Conservation (phyloP, 2,113 vertebrate genomes). For the Hippoglossus stenolepis region DNA sequence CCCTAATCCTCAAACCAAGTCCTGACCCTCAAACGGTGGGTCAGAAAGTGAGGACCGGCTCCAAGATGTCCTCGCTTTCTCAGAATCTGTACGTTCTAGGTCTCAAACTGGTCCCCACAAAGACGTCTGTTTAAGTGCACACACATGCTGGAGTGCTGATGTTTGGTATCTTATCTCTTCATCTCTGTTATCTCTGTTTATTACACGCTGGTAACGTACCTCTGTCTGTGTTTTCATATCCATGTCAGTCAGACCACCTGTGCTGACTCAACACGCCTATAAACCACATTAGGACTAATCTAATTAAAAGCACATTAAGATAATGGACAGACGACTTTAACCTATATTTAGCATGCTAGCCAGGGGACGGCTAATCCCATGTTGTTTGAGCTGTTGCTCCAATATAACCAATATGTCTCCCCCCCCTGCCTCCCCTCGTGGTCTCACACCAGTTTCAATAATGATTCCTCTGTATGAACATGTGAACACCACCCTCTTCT, state of each 20-base stretch:
- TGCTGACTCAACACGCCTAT: slow-evolving; percentile 48
- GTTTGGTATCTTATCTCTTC: background rate
- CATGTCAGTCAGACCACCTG: slow-evolving; percentile 22
- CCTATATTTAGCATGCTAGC: slow-evolving; percentile 69
- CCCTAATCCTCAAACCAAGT: no score
- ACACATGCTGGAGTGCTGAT: background rate
- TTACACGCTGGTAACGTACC: background rate
- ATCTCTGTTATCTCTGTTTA: background rate
- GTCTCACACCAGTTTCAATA: slow-evolving; percentile 43
- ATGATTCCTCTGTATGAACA: slow-evolving; percentile 61
- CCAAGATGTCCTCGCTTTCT: no score
- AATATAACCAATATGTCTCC: slow-evolving; percentile 22
- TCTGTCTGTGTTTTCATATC: background rate
- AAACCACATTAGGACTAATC: slow-evolving; percentile 56
- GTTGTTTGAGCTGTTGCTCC: slow-evolving; percentile 23
- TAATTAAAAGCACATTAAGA: slow-evolving; percentile 66
- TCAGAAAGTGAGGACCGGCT: no score
- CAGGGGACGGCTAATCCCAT: slow-evolving; percentile 45
- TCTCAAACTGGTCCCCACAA: no score
- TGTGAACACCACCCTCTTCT: slow-evolving; percentile 29
- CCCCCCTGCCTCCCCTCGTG: slow-evolving; percentile 16
- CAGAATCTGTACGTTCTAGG: no score
- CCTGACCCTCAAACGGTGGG: no score
- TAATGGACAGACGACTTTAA: slow-evolving; percentile 37
- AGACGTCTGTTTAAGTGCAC: background rate